Conservation (phyloP, 2,113 vertebrate genomes). For the Salvelinus fontinalis region DNA sequence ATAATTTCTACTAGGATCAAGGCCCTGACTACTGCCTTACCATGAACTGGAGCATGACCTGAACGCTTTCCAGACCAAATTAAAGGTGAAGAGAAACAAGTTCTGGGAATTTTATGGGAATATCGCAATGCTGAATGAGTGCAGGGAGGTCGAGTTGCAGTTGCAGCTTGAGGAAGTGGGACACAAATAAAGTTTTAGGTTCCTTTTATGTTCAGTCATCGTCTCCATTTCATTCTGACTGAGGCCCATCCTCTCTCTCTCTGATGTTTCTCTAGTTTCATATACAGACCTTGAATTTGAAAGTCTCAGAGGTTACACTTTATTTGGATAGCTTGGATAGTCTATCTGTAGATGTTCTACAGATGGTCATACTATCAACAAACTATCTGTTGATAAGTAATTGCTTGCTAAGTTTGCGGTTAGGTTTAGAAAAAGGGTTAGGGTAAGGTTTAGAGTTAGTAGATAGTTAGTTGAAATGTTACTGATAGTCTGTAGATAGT, state of each 20-base stretch:
- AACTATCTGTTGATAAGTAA: too few species aligned
- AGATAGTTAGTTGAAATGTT: too few species aligned
- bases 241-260: background rate
- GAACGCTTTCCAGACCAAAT: background rate
- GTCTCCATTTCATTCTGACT: background rate
- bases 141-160: background rate
- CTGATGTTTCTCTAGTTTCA: background rate
- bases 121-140: background rate
- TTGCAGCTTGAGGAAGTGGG: background rate
- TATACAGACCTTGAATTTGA: too few species aligned
- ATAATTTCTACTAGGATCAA: background rate
- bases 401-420: too few species aligned
- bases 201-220: background rate
- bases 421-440: too few species aligned
- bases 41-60: conserved; percentile 5
- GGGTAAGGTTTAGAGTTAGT: too few species aligned
- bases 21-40: background rate
- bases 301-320: too few species aligned
- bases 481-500: too few species aligned
- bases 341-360: too few species aligned
- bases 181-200: background rate
- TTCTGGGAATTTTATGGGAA: background rate
- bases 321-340: too few species aligned
- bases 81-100: background rate
- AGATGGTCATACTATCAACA: too few species aligned